These are phyloP conservation scores for Corythornis leucogaster DNA, from an alignment of 2,797 vertebrate species.

Conservation along the genomic window DNA sequence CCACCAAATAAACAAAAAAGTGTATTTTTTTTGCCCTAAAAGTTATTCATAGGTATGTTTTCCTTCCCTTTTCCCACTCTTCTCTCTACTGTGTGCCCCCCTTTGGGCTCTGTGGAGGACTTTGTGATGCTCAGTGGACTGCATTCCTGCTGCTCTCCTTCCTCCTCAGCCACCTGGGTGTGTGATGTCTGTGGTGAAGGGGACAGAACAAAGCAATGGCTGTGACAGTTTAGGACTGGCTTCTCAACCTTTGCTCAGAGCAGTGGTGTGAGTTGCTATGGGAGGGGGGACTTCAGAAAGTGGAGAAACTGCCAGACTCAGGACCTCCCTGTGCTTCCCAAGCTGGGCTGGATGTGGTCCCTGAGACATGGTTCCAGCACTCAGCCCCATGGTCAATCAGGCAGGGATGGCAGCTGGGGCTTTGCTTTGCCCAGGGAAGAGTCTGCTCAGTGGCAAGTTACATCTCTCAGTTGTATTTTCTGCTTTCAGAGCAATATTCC, in stretches of 20 bases:
- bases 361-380: rapidly evolving
- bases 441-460: background rate
- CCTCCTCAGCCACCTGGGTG: rapidly evolving
- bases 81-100: background rate
- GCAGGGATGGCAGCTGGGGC: background rate
- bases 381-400: background rate
- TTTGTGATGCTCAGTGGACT: background rate
- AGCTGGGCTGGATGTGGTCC: rapidly evolving
- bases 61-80: background rate
- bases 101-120: background rate
- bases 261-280: background rate
- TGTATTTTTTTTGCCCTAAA: background rate
- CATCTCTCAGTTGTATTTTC: background rate
- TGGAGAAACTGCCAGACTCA: background rate
- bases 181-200: rapidly evolving
- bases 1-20: background rate
- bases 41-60: background rate
- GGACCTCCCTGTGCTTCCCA: background rate
- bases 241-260: background rate
- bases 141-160: background rate
- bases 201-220: background rate
- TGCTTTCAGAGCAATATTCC: background rate
- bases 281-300: background rate
- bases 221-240: background rate
- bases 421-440: background rate